Evolutionary conservation across 2,113 vertebrate species (phyloP).

Genomic region (Passer domesticus): DNA sequence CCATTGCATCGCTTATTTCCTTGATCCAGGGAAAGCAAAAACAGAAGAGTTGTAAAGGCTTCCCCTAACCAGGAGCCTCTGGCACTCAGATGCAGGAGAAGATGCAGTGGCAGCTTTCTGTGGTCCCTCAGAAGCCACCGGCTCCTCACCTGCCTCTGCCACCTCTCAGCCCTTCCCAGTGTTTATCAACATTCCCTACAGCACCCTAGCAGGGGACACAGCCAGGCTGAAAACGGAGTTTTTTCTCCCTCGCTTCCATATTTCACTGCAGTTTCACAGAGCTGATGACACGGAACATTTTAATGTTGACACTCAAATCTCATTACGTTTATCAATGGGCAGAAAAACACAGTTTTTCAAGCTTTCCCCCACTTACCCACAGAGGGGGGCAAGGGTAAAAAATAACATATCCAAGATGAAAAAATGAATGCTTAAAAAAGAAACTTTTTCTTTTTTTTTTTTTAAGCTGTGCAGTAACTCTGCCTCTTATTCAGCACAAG

Average conservation of each 20-base stretch:
- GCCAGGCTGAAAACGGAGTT: neutral
- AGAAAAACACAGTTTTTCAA: slow-evolving; percentile 44
- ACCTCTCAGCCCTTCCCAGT: slow-evolving; percentile 71
- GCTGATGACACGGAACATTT: slow-evolving; percentile 61
- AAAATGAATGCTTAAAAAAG: slow-evolving; percentile 41
- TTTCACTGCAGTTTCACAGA: slow-evolving; percentile 57
- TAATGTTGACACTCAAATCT: slow-evolving; percentile 65
- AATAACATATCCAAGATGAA: neutral
- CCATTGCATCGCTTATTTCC: slow-evolving; percentile 11
- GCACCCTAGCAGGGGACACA: slow-evolving; percentile 54
- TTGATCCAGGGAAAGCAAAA: slow-evolving; percentile 30
- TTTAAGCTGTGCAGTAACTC: slow-evolving; percentile 2
- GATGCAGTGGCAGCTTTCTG: slow-evolving; percentile 52
- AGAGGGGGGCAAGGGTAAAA: neutral
- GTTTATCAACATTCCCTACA: slow-evolving; percentile 76
- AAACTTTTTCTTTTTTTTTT: neutral
- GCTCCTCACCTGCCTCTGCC: slow-evolving; percentile 63
- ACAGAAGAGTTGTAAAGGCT: slow-evolving; percentile 18
- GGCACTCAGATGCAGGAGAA: slow-evolving; percentile 37
- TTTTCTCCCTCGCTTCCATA: slow-evolving; percentile 51
- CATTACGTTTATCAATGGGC: slow-evolving; percentile 65
- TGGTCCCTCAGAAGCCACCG: slow-evolving; percentile 46
- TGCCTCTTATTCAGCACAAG: slow-evolving; percentile 31
- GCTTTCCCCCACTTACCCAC: neutral
- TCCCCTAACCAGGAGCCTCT: slow-evolving; percentile 22